A percentile compares a stretch with the other conserved stretches of the same genome.
Evolutionary conservation across 2,888 invertebrate genomes (phyloP).

Genomic region (Tenthredo mesomela): DNA sequence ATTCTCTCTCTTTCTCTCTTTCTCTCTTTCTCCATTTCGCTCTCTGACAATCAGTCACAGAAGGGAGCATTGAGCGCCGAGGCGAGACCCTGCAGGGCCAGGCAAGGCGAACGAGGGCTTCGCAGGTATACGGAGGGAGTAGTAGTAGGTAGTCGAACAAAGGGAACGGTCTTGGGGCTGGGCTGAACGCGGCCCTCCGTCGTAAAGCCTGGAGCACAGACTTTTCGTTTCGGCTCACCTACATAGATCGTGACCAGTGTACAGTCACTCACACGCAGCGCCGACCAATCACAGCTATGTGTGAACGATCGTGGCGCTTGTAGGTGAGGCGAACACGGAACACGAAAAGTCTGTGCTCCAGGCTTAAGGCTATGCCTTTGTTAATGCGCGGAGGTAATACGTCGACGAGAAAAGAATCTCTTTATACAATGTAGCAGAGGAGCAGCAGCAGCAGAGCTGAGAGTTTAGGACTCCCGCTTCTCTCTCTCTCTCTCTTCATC

Average conservation of each 20-base stretch:
- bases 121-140: conserved; percentile 29
- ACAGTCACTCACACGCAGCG: too few species aligned
- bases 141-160: conserved; percentile 47
- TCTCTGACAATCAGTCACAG: conserved; percentile 47
- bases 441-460: neutral
- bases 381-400: conserved; percentile 36
- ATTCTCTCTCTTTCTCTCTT: conserved; percentile 24
- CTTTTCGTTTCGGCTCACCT: too few species aligned
- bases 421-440: conserved; percentile 2
- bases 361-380: conserved; percentile 55
- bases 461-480: neutral
- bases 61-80: conserved; percentile 34
- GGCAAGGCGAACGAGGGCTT: conserved; percentile 13
- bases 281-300: too few species aligned
- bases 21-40: conserved; percentile 6
- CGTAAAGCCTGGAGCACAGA: too few species aligned
- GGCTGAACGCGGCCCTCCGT: conserved; percentile 24
- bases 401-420: conserved; percentile 20
- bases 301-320: too few species aligned
- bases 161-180: conserved; percentile 26
- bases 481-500: neutral
- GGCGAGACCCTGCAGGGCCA: conserved; percentile 13
- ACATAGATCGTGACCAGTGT: too few species aligned
- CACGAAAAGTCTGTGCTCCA: too few species aligned
- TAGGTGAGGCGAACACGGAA: too few species aligned